phyloP scores from a whole-genome alignment of 1,140 invertebrate genomes.

The Hesperophylax magnus region DNA sequence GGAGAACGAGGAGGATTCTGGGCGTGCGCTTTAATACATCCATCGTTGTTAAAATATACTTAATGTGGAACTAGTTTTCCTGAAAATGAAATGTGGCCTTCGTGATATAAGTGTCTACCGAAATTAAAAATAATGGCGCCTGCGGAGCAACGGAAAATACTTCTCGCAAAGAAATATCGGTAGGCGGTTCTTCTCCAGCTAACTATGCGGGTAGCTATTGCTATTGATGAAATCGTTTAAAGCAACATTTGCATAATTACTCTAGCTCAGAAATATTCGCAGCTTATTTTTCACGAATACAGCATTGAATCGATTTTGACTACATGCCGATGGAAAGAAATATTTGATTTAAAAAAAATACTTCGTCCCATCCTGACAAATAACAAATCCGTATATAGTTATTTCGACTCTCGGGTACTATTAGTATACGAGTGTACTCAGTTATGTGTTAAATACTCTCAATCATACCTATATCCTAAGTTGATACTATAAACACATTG shows the following conservation, averaged over 20 bases:
- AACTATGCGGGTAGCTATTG: slow-evolving; percentile 21
- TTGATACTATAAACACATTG: no score
- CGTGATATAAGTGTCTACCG: slow-evolving; percentile 39
- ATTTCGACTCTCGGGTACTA: no score
- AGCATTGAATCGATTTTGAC: not conserved
- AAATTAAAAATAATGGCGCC: slow-evolving; percentile 33
- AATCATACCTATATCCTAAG: no score
- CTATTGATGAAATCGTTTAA: slow-evolving; percentile 40
- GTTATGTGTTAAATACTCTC: no score
- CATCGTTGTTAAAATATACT: not conserved
- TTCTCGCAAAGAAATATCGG: slow-evolving; percentile 3
- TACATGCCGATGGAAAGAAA: not conserved
- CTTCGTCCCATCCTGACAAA: no score
- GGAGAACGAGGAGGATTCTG: not conserved
- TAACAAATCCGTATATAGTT: no score
- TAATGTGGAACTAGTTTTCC: slow-evolving; percentile 14
- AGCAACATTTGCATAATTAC: slow-evolving; percentile 36
- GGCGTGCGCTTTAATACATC: not conserved
- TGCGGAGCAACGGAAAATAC: slow-evolving; percentile 19
- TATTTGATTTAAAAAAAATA: no score
- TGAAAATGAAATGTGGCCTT: slow-evolving; percentile 27
- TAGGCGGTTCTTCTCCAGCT: slow-evolving; percentile 5
- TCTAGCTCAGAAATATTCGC: not conserved
- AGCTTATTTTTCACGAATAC: not conserved
- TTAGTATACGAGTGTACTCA: no score